These are phyloP conservation scores for Drosophila saltans DNA, from an alignment of 1,140 invertebrate genomes.

Conservation along the genomic window DNA sequence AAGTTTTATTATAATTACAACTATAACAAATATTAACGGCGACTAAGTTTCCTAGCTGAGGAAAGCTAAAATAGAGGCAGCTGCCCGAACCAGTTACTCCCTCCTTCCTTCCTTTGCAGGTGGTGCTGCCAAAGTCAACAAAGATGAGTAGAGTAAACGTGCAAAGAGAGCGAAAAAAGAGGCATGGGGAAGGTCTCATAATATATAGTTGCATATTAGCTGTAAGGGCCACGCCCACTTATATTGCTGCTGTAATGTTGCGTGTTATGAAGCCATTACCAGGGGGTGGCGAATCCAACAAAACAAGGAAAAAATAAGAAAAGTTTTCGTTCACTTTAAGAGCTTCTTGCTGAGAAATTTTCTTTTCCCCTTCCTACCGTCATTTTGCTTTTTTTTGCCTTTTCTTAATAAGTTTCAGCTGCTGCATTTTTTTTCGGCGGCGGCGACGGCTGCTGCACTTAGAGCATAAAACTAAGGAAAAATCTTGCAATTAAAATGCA, in stretches of 20 bases:
- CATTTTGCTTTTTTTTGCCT: conserved; percentile 34
- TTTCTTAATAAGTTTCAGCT: background rate
- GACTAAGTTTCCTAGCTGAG: conserved; percentile 43
- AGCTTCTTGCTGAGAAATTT: conserved; percentile 30
- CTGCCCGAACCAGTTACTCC: conserved; percentile 20
- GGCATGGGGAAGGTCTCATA: conserved; percentile 39
- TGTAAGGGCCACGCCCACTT: conserved; percentile 54
- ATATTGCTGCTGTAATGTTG: conserved; percentile 73
- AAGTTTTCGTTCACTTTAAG: conserved; percentile 71
- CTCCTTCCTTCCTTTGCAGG: conserved; percentile 45
- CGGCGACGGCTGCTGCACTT: background rate
- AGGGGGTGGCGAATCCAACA: conserved; percentile 20
- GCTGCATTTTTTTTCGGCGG: background rate
- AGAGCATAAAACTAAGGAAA: background rate
- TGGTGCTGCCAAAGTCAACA: conserved; percentile 69
- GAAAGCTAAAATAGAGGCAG: conserved; percentile 49
- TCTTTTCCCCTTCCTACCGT: background rate
- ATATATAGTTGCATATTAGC: conserved; percentile 80
- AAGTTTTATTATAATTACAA: conserved; percentile 82
- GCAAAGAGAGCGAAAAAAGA: background rate
- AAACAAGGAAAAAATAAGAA: conserved; percentile 31
- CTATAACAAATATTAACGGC: conserved; percentile 80
- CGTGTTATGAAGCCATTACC: conserved; percentile 79
- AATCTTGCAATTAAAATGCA: conserved; percentile 5
- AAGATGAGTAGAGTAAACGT: conserved; percentile 7